These are phyloP conservation scores for Pleuronectes platessa DNA, from an alignment of 2,113 vertebrate species.

Conservation along the genomic window DNA sequence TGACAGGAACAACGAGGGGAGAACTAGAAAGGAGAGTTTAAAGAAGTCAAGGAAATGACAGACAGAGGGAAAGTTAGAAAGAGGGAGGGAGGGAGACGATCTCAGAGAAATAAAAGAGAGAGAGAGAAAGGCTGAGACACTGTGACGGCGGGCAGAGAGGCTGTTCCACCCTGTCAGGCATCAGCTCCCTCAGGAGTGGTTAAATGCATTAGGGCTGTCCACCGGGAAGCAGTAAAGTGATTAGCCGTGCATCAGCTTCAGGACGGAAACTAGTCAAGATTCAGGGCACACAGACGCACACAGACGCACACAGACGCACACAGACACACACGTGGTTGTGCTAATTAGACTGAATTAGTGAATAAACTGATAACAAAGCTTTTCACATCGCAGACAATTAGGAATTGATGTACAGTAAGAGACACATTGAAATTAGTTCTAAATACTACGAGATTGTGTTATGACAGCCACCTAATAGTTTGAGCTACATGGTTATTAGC, in stretches of 20 bases:
- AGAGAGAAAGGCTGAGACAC: slow-evolving; percentile 20
- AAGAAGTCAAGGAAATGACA: slow-evolving; percentile 33
- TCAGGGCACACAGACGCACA: slow-evolving; percentile 35
- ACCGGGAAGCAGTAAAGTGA: slow-evolving; percentile 63
- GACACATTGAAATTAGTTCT: background rate
- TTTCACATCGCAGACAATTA: slow-evolving; percentile 1
- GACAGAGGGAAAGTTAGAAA: slow-evolving; percentile 18
- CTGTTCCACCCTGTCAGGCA: slow-evolving; percentile 60
- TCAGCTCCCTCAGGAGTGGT: slow-evolving; percentile 61
- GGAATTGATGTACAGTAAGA: background rate
- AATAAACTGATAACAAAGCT: background rate
- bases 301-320: slow-evolving; percentile 8
- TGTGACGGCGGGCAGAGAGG: slow-evolving; percentile 54
- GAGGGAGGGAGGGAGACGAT: background rate
- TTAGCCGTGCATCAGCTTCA: slow-evolving; percentile 61
- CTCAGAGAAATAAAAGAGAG: slow-evolving; percentile 14
- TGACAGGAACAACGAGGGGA: slow-evolving; percentile 16
- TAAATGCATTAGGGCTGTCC: slow-evolving; percentile 69
- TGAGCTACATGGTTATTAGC: too few relatives aligned
- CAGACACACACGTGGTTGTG: slow-evolving; percentile 1
- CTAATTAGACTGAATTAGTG: background rate
- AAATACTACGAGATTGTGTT: background rate
- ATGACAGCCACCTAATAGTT: background rate
- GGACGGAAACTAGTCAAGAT: slow-evolving; percentile 34
- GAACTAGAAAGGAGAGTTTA: slow-evolving; percentile 26